Conservation (phyloP, 1,140 invertebrate species). For the Anoplolepis gracilipes region DNA sequence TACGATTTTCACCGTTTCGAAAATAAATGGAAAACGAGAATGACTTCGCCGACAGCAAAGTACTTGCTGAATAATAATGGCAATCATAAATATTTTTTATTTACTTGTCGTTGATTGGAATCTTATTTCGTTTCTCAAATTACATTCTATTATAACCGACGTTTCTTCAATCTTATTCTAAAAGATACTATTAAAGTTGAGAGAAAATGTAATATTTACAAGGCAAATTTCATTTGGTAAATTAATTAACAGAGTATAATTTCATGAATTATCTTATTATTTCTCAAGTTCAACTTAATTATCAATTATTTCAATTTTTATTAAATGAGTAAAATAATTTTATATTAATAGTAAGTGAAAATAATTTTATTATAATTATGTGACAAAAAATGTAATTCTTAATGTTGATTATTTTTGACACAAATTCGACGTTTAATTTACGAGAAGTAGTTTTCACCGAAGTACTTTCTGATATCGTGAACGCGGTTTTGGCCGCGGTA, state of each 20-base stretch:
- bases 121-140: not conserved
- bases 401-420: constrained; percentile 42
- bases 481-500: constrained; percentile 59
- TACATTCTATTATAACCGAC: not conserved
- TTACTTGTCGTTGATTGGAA: not conserved
- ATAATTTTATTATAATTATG: not conserved
- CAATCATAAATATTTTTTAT: constrained; percentile 8
- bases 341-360: too few relatives aligned
- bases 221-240: not conserved
- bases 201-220: not conserved
- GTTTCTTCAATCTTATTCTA: not conserved
- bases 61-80: not conserved
- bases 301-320: not conserved
- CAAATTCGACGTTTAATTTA: constrained; percentile 21
- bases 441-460: constrained; percentile 22
- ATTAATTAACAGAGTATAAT: not conserved
- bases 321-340: not conserved
- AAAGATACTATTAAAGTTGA: not conserved
- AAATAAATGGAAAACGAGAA: not conserved
- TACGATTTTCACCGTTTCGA: not conserved
- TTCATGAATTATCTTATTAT: not conserved
- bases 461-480: constrained; percentile 47
- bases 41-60: not conserved
- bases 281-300: not conserved
- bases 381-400: not conserved